Evolutionary conservation across 2,888 invertebrate genomes (phyloP), one percentile per base, ranked within the genome.

Genomic region (Leucophenga maculata): DNA sequence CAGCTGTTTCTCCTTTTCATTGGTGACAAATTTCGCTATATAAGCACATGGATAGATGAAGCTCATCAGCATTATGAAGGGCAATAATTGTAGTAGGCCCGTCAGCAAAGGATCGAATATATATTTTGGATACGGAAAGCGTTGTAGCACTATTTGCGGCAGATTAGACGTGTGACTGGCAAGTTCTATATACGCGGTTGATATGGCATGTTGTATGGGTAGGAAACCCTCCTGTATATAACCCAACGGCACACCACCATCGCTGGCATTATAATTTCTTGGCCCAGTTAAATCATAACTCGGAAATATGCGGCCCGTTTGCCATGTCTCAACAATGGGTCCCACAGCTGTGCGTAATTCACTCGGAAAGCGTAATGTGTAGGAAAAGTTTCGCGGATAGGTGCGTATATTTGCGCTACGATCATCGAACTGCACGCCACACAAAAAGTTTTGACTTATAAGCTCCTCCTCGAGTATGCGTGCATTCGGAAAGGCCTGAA

Each of bases 11-110:
- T 92, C 92, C 80, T 92, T 92, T 79, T 92, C 92, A 66, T 89
- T 88, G 1, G 91, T 90, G 52, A 92, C 80, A 32, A 75, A 76
- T 74, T 94, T 93, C 6, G 93, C 92, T 50, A 93, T 93, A 80
- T 93, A 94, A 18, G 94, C 92, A 60, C 93, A 93, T 0, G 93
- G 92, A 83, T 95, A 94, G 68, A 94, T 92, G 82, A 94, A 95
- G 82, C 94, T 93, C 22, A 95, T 89, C 88, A 95, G 90, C 14
- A 96, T 89, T 50, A 96, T 92, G 74, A 94, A 89, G 0, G 95
- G 93, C 60, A 96, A 90, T 76, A 93, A 90, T 9, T 90, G 86
- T 82, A 92, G 91, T 59, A 95, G 84, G 0, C 92, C 91, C 20
- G 90, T 88, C 1, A 94, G 86, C n/a, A 94, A 91, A 0, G 90